A percentile compares a stretch with the other conserved stretches of the same genome.
Conservation (phyloP, 2,888 invertebrate species). For the Thalpophila matura region DNA sequence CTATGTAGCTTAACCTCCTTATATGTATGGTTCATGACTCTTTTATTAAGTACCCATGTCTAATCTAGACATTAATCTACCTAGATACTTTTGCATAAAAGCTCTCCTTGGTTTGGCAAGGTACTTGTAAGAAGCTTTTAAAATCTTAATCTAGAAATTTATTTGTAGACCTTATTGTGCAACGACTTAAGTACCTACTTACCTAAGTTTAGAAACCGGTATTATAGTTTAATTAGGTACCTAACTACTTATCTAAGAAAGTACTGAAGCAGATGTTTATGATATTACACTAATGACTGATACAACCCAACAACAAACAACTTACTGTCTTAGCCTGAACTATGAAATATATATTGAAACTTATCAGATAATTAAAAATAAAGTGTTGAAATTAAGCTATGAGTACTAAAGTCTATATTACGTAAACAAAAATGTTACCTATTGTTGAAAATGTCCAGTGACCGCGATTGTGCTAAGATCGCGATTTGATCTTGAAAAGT, state of each 20-base stretch:
- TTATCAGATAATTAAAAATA: conserved; percentile 24
- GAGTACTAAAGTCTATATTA: conserved; percentile 29
- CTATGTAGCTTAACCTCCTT: conserved; percentile 26
- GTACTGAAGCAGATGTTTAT: neutral
- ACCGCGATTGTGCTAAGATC: conserved; percentile 64
- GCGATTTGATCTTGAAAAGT: conserved; percentile 70
- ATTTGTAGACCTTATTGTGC: neutral
- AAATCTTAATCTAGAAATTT: neutral
- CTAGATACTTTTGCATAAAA: conserved; percentile 3
- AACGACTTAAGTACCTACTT: neutral
- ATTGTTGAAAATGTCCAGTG: conserved; percentile 33
- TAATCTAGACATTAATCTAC: conserved; percentile 38
- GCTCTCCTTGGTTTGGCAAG: conserved; percentile 34
- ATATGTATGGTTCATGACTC: conserved; percentile 34
- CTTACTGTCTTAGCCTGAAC: conserved; percentile 23
- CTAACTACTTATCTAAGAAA: neutral
- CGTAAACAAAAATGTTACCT: conserved; percentile 18
- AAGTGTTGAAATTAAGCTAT: conserved; percentile 10
- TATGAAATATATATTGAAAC: neutral
- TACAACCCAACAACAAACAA: too few relatives aligned
- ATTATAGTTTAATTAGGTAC: too few relatives aligned
- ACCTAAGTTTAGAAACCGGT: too few relatives aligned
- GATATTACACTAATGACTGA: neutral
- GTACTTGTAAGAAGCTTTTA: neutral
- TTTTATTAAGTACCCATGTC: conserved; percentile 5